Evolutionary conservation across 2,113 vertebrate genomes (phyloP).

Genomic region (Neotragus pygmaeus): DNA sequence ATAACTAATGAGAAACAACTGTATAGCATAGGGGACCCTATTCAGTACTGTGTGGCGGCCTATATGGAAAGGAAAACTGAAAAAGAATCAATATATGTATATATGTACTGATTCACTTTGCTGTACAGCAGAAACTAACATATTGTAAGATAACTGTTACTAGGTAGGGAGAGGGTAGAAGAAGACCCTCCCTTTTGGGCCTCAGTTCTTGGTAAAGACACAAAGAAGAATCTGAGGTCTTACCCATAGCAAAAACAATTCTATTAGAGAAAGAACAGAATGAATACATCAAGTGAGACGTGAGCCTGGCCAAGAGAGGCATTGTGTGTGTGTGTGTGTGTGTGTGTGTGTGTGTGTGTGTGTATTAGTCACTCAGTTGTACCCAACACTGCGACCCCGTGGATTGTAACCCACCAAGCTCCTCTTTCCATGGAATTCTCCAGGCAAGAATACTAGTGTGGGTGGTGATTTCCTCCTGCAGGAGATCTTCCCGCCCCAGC

Average conservation of each 20-base stretch:
- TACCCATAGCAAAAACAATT: background rate
- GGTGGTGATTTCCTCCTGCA: background rate
- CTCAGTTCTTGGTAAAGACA: background rate
- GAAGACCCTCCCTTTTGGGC: background rate
- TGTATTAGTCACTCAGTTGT: background rate
- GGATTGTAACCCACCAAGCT: background rate
- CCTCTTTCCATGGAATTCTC: background rate
- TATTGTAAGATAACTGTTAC: background rate
- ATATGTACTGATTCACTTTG: background rate
- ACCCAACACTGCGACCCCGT: rapidly evolving
- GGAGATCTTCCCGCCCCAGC: background rate
- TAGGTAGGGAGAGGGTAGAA: background rate
- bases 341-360: background rate
- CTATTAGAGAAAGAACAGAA: background rate
- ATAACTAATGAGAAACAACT: background rate
- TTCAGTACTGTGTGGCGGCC: background rate
- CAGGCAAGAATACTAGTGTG: background rate
- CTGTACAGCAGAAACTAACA: background rate
- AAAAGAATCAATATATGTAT: background rate
- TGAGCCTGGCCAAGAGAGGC: background rate
- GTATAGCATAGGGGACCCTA: background rate
- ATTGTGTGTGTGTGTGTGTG: background rate
- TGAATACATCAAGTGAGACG: background rate
- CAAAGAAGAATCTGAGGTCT: background rate
- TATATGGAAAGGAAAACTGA: background rate